Evolutionary conservation across 2,888 invertebrate species (phyloP).

Genomic region (Sinhomidia bicolor): DNA sequence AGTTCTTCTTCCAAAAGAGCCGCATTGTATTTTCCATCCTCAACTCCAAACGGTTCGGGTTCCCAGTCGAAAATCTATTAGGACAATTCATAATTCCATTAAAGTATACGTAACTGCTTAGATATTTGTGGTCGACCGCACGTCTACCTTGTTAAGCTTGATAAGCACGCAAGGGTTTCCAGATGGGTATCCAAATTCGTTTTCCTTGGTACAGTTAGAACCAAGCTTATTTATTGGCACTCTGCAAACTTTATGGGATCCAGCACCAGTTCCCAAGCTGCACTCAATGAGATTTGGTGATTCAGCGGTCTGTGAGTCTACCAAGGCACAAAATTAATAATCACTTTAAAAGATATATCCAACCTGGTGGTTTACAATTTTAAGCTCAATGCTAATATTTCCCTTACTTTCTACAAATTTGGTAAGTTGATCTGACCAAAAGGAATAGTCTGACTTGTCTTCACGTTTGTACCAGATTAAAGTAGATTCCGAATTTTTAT

Average conservation of each 20-base stretch:
- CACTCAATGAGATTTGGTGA: conserved; percentile 29
- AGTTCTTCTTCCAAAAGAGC: conserved; percentile 87
- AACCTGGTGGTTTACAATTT: neutral
- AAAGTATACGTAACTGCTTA: neutral
- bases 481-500: conserved; percentile 96
- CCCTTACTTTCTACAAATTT: conserved; percentile 80
- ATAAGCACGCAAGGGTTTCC: conserved; percentile 97
- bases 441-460: conserved; percentile 89
- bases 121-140: too few species aligned
- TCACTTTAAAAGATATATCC: neutral
- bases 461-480: conserved; percentile 95
- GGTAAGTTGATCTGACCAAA: conserved; percentile 90
- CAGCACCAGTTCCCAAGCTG: neutral
- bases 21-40: conserved; percentile 83
- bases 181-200: conserved; percentile 92
- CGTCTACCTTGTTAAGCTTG: conserved; percentile 97
- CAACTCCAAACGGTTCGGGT: conserved; percentile 85
- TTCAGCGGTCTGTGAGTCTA: conserved; percentile 6
- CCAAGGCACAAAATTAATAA: neutral
- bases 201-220: conserved; percentile 81
- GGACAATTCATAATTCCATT: too few species aligned
- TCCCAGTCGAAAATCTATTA: conserved; percentile 93
- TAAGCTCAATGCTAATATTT: neutral
- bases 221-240: conserved; percentile 9
- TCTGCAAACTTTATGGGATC: conserved; percentile 39